Percentiles rank a stretch among this genome's conserved stretches.
phyloP scores from a whole-genome alignment of 1,140 invertebrate species.

The Bombus confusus region DNA sequence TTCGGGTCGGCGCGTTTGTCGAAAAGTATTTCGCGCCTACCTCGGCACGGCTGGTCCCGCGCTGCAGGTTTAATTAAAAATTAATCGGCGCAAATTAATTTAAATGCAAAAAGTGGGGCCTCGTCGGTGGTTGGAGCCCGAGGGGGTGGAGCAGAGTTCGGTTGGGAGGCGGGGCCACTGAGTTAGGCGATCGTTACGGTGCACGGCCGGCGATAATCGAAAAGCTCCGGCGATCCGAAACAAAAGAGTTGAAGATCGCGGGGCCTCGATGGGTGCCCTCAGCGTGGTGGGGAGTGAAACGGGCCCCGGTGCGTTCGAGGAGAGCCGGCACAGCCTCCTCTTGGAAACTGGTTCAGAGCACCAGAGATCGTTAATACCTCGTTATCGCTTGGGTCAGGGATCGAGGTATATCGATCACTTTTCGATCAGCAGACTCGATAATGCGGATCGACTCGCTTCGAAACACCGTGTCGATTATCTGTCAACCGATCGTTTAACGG shows the following conservation, averaged over 20 bases:
- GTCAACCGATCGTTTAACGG: constrained; percentile 39
- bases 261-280: background rate
- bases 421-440: constrained; percentile 61
- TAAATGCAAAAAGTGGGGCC: constrained; percentile 76
- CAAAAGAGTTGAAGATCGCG: constrained; percentile 65
- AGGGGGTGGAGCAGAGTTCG: constrained; percentile 78
- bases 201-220: constrained; percentile 78
- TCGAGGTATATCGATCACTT: constrained; percentile 65
- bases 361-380: constrained; percentile 77
- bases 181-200: constrained; percentile 80
- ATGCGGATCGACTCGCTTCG: constrained; percentile 13
- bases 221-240: constrained; percentile 76
- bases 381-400: constrained; percentile 73
- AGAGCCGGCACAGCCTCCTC: background rate
- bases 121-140: constrained; percentile 35
- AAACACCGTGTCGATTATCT: constrained; percentile 19
- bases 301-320: constrained; percentile 5
- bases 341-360: constrained; percentile 60
- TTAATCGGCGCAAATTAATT: constrained; percentile 82
- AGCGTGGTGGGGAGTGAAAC: constrained; percentile 21
- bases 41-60: background rate
- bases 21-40: constrained; percentile 65
- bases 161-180: constrained; percentile 75
- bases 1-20: constrained; percentile 49
- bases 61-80: constrained; percentile 79